Evolutionary conservation across 30 jellyfish, hydroid and myxozoan species (phyloP), one percentile per base, ranked within the genome.

Genomic region (Pelagia noctiluca): DNA sequence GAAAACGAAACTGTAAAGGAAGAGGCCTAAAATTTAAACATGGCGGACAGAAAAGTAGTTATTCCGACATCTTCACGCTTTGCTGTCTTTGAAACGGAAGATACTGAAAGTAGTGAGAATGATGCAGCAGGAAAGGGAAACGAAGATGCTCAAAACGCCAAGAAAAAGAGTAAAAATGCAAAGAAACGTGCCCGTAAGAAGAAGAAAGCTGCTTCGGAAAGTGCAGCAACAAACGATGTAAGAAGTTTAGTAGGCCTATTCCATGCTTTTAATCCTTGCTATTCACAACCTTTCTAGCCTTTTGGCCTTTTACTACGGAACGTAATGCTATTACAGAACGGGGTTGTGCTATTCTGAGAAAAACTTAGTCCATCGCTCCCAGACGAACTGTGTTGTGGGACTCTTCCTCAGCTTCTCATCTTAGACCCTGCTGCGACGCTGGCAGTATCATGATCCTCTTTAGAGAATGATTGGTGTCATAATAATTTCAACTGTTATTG

Each of bases 151-250:
- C 16, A 5, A 5, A 80, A 68, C n/a, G 86, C 72, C 22, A 82
- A 82, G 83, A 82, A 82, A 66, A 82, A 82, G 28, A 80, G 68
- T 3, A 83, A 69, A 71, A 90, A 90, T 83, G 97, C 97, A 11
- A 90, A 90, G 88, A 90, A 90, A 49, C 89, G 89, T n/a, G 97
- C 97, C 28, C 74, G 95, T 22, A 90, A 90, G 89, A 90, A 90
- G 89, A 90, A 90, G 89, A 90, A 90, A 82, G 82, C 92, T 47
- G 95, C 97, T 16, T 89, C 84, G 12, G 92, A 76, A 31, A 35
- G 68, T 75, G 95, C 91, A 32, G 86, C 80, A 71, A 75, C 95
- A 83, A 77, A 75, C 68, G 97, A 90, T 78, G 97, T 90, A 19
- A 7, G 60, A 22, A 53, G 1, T 35, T 28, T n/a, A 4, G 22